Conservation (phyloP, 2,113 vertebrate species). For the Dissostichus mawsoni region DNA sequence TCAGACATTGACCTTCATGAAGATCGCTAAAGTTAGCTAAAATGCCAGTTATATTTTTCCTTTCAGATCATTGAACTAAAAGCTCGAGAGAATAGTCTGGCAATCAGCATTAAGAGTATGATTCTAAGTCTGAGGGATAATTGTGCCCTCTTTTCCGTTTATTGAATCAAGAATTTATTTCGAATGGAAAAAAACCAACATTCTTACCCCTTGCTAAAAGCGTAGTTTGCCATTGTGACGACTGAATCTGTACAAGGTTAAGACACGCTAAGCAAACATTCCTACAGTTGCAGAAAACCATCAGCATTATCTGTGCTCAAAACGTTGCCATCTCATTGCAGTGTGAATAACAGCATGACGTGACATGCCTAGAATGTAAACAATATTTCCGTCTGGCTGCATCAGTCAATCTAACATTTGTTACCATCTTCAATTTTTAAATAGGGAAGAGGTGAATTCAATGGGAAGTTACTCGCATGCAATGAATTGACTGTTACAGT, state of each 20-base stretch:
- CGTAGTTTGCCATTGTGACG: background rate
- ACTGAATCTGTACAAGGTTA: too few relatives aligned
- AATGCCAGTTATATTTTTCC: background rate
- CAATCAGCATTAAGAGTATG: background rate
- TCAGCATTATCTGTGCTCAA: background rate
- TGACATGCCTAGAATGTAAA: background rate
- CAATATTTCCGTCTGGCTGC: background rate
- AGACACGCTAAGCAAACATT: too few relatives aligned
- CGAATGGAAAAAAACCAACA: background rate
- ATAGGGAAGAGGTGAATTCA: background rate
- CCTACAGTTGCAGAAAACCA: background rate
- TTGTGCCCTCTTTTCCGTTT: background rate
- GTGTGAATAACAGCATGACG: background rate
- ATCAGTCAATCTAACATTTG: background rate
- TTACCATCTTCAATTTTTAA: background rate
- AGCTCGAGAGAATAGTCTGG: background rate
- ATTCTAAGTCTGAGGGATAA: background rate
- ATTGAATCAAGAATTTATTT: background rate
- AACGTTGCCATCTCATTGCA: background rate
- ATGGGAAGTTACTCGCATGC: background rate
- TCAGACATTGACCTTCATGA: slow-evolving; percentile 14
- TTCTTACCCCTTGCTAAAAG: background rate
- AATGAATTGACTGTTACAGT: background rate
- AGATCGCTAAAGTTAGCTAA: background rate
- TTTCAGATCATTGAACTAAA: background rate